Conservation (phyloP, 2,888 invertebrate species). For the Noctua pronuba region DNA sequence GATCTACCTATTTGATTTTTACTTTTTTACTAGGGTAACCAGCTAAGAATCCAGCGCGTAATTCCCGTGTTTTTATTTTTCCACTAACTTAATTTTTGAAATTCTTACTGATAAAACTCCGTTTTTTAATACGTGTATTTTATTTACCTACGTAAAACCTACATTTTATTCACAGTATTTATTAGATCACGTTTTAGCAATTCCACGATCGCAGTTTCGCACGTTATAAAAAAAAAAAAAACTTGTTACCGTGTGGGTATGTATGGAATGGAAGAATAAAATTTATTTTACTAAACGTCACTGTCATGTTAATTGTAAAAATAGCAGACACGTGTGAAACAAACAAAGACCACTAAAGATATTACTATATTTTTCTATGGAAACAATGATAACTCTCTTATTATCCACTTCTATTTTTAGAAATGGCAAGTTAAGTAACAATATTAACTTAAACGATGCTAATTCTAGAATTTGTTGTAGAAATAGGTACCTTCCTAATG, state of each 20-base stretch:
- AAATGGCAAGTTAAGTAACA: neutral
- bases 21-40: conserved; percentile 3
- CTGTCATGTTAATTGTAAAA: neutral
- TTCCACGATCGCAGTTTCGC: neutral
- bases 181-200: conserved; percentile 10
- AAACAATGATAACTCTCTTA: conserved; percentile 6
- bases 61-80: neutral
- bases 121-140: neutral
- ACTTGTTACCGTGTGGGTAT: neutral
- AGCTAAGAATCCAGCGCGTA: neutral
- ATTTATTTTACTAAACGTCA: neutral
- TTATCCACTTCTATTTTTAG: conserved; percentile 20
- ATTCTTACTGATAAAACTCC: neutral
- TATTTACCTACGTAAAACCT: neutral
- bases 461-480: too few relatives aligned
- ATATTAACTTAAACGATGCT: neutral
- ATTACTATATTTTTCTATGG: too few relatives aligned
- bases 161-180: neutral
- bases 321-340: neutral
- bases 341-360: too few relatives aligned
- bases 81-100: neutral
- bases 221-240: neutral
- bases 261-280: neutral
- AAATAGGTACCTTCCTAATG: too few relatives aligned
- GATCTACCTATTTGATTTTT: too few relatives aligned